Base-by-base conservation (phyloP, 2,113 vertebrate genomes). In the Oriolus oriolus region DNA sequence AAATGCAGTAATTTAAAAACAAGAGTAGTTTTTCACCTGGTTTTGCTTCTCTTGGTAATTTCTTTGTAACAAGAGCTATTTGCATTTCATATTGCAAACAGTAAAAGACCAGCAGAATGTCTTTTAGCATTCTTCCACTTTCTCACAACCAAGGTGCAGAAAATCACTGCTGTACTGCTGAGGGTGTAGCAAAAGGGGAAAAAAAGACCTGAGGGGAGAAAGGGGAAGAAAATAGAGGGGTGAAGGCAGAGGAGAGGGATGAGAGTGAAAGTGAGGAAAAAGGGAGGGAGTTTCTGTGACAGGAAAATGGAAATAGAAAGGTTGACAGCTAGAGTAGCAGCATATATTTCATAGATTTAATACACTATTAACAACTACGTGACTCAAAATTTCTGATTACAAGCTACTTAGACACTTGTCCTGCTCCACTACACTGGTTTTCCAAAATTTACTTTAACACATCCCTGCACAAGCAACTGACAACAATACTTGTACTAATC, bases 331-430 rank as follows among this genome's bases (percentile, higher is more conserved):
- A 18, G 10, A 50, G 13, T 30, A 82, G 42, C 33, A 90, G 45
- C 8, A 71, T 7, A 9, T 11, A 57, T n/a, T 52, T 64, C 68
- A 73, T 8, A 75, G 18, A 60, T 45, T 66, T 33, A 50, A 64
- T 27, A 69, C 2, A 41, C 14, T 26, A 31, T 31, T 76, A 86
- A 83, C 23, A 76, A 39, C 14, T 64, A 21, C 0, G 0, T 73
- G 53, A 83, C 35, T 64, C 8, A 39, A 64, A 30, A 64, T 68
- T 76, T 89, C 53, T 47, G 26, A 64, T 73, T 60, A 59, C 5
- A 75, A 76, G 64, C 19, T 75, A 78, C 53, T 39, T 52, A 47
- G 15, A 70, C 13, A 78, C 27, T 31, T 45, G 16, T 60, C 27
- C 77, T 45, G n/a, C 53, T 52, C 21, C 23, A 44, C 19, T 37